Conservation (phyloP, 2,797 vertebrate species). For the Cynopterus sphinx region DNA sequence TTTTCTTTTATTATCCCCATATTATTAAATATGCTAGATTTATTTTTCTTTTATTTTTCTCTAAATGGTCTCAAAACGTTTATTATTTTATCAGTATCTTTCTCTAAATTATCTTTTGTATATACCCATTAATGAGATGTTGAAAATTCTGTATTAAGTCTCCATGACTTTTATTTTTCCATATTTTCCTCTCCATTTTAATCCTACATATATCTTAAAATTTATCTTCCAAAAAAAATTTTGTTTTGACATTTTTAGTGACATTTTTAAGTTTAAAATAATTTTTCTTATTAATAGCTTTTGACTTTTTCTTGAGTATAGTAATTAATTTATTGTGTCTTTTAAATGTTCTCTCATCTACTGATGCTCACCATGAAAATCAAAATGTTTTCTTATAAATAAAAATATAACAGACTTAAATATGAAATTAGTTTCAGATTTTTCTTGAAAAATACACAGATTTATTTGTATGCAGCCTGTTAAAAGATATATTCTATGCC, state of each 20-base stretch:
- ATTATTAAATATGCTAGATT: too few species aligned
- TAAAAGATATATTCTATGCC: constrained; percentile 37
- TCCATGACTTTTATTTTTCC: not conserved
- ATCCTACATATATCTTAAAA: not conserved
- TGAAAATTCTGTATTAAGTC: not conserved
- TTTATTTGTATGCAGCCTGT: constrained; percentile 17
- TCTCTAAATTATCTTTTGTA: not conserved
- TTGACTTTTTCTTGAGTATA: not conserved
- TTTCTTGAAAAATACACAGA: not conserved
- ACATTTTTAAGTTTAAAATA: not conserved
- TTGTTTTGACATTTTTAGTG: not conserved
- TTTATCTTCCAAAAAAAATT: not conserved
- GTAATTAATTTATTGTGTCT: not conserved
- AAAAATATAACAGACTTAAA: not conserved
- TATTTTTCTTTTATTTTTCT: too few species aligned
- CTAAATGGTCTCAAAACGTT: not conserved
- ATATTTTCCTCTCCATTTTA: not conserved
- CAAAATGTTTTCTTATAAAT: not conserved
- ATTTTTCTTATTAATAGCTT: not conserved
- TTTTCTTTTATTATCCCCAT: not conserved
- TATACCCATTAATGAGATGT: not conserved
- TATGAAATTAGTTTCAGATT: not conserved
- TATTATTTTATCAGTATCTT: not conserved
- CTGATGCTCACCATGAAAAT: not conserved
- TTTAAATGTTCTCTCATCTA: not conserved